These are phyloP conservation scores for Spodoptera picta DNA, from an alignment of 2,888 invertebrate species.

Conservation along the genomic window DNA sequence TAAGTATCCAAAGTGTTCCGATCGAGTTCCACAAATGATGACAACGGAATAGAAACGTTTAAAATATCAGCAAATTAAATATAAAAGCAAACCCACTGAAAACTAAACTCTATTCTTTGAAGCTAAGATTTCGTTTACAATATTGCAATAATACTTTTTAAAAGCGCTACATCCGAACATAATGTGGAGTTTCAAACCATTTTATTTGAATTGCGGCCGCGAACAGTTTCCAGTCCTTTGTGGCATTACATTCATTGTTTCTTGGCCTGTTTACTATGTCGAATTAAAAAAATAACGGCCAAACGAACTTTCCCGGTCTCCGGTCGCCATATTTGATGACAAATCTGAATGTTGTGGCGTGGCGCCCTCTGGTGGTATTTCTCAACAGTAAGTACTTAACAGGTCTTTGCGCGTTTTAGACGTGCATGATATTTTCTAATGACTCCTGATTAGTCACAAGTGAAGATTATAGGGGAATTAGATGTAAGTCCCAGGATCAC, in stretches of 20 bases:
- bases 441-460: too few relatives aligned
- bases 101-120: constrained; percentile 17
- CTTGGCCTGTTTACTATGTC: constrained; percentile 42
- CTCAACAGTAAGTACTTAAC: too few relatives aligned
- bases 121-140: constrained; percentile 1
- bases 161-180: constrained; percentile 36
- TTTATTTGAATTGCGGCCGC: constrained; percentile 52
- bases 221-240: constrained; percentile 48
- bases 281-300: constrained; percentile 47
- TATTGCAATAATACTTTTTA: constrained; percentile 34
- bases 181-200: constrained; percentile 48
- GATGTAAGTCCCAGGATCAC: too few relatives aligned
- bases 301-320: constrained; percentile 23
- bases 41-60: constrained; percentile 28
- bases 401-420: too few relatives aligned
- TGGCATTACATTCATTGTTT: constrained; percentile 53
- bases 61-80: constrained; percentile 37
- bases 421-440: too few relatives aligned
- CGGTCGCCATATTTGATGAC: constrained; percentile 28
- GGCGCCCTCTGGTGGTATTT: too few relatives aligned
- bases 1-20: constrained; percentile 16
- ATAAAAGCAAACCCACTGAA: constrained; percentile 5
- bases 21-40: constrained; percentile 14
- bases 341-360: not conserved
- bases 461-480: too few relatives aligned